Percentiles rank a stretch among this genome's conserved stretches.
Evolutionary conservation across 2,113 vertebrate species (phyloP).

Genomic region (Axis porcinus): DNA sequence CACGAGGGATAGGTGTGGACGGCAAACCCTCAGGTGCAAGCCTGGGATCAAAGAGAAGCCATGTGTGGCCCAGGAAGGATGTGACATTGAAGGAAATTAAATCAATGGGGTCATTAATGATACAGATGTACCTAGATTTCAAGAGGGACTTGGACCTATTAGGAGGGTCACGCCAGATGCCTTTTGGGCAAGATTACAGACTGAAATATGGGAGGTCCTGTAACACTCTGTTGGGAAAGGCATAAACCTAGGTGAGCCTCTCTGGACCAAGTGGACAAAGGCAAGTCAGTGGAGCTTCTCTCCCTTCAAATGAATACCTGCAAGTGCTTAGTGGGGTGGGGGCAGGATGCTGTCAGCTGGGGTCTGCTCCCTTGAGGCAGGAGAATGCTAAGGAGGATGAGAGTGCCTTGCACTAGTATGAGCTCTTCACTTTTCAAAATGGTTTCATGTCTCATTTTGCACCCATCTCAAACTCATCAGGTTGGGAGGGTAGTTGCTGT

Average conservation of each 20-base stretch:
- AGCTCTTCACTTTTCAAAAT: not conserved
- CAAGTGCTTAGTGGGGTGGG: not conserved
- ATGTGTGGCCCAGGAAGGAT: not conserved
- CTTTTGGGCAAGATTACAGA: slow-evolving; percentile 1
- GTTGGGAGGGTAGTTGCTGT: not conserved
- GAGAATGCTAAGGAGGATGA: not conserved
- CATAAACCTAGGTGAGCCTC: not conserved
- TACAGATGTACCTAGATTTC: not conserved
- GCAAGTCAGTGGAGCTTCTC: not conserved
- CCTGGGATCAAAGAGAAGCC: not conserved
- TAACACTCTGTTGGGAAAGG: not conserved
- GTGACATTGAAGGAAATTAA: not conserved
- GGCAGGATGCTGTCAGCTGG: not conserved
- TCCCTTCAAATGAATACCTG: not conserved
- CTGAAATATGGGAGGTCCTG: not conserved
- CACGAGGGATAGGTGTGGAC: not conserved
- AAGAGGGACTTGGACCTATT: not conserved
- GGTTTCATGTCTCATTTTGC: not conserved
- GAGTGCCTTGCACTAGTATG: not conserved
- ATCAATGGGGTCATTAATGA: not conserved
- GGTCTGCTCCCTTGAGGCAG: not conserved
- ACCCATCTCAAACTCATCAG: not conserved
- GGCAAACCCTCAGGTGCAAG: not conserved
- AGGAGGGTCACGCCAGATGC: not conserved
- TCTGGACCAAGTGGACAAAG: not conserved